A percentile compares a stretch with the other conserved stretches of the same genome.
Conservation (phyloP, 2,113 vertebrate species). For the Dinomys branickii region DNA sequence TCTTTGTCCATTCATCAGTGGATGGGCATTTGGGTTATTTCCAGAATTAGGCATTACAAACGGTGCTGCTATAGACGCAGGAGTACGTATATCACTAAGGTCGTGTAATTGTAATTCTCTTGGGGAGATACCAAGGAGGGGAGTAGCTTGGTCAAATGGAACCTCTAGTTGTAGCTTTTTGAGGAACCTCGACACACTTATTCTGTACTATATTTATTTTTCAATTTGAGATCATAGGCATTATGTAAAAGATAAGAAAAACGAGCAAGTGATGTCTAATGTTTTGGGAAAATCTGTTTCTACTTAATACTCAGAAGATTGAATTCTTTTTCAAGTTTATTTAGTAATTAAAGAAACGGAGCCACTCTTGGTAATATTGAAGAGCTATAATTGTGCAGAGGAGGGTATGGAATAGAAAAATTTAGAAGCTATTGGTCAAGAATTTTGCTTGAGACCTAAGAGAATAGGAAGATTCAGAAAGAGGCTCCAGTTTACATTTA, state of each 20-base stretch:
- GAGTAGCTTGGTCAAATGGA: background rate
- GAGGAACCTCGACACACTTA: background rate
- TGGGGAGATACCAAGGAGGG: background rate
- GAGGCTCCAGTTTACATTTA: background rate
- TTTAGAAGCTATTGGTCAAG: background rate
- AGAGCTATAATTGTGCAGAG: background rate
- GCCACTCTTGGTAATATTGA: background rate
- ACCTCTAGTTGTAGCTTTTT: background rate
- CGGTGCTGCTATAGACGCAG: no score
- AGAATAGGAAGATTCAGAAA: background rate
- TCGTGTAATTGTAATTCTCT: no score
- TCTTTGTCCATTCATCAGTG: no score
- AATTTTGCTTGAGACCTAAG: background rate
- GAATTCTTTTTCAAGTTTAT: background rate
- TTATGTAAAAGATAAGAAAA: conserved; percentile 54
- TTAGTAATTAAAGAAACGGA: background rate
- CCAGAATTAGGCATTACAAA: no score
- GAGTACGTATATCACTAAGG: no score
- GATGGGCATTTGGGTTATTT: no score
- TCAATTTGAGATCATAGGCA: conserved; percentile 45
- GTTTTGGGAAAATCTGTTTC: conserved; percentile 34
- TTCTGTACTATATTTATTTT: background rate
- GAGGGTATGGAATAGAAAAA: background rate
- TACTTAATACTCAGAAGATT: conserved; percentile 40
- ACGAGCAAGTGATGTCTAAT: conserved; percentile 48